These are phyloP conservation scores for Coptodon bakossiorum DNA, from an alignment of 2,113 vertebrate species.

Conservation along the genomic window DNA sequence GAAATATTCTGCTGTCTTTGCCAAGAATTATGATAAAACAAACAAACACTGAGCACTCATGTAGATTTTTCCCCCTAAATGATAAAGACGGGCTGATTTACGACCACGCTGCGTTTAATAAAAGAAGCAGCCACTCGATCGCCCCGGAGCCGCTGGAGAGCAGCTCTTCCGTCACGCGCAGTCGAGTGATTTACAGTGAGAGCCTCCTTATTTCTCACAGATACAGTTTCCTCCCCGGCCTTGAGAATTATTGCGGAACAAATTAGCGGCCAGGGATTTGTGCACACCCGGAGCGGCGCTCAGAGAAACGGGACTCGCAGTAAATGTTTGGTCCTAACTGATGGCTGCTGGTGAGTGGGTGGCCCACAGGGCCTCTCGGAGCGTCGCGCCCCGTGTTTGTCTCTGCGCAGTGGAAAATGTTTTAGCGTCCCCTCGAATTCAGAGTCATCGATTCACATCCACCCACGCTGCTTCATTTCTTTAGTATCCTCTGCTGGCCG, in stretches of 20 bases:
- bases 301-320: not conserved
- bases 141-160: not conserved
- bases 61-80: not conserved
- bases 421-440: not conserved
- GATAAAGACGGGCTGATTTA: not conserved
- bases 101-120: not conserved
- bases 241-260: not conserved
- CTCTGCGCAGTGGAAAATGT: not conserved
- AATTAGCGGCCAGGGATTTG: not conserved
- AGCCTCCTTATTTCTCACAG: constrained; percentile 30
- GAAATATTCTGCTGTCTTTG: not conserved
- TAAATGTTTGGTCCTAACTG: not conserved
- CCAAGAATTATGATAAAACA: not conserved
- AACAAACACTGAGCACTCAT: not conserved
- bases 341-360: not conserved
- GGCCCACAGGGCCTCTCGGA: not conserved
- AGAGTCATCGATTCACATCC: not conserved
- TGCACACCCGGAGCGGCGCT: not conserved
- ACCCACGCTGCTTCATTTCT: not conserved
- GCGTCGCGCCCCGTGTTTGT: not conserved
- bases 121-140: not conserved
- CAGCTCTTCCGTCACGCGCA: not conserved
- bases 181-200: not conserved
- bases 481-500: not conserved
- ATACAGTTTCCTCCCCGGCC: not conserved